A percentile compares a stretch with the other conserved stretches of the same genome.
These are phyloP conservation scores for Microplitis deprimator DNA, from an alignment of 2,888 invertebrate genomes.

Conservation along the genomic window DNA sequence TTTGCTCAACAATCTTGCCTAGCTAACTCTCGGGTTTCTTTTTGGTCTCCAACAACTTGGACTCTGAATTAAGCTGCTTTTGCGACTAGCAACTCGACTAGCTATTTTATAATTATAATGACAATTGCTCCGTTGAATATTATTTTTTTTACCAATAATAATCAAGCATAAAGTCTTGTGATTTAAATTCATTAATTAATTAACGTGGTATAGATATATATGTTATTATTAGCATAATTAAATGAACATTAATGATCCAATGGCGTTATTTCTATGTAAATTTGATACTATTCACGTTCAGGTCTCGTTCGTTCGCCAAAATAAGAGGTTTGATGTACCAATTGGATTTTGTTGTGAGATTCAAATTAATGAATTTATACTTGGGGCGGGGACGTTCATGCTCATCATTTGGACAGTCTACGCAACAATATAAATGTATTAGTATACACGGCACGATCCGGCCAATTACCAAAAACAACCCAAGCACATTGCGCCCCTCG, in stretches of 20 bases:
- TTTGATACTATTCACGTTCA: conserved; percentile 26
- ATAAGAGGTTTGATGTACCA: conserved; percentile 44
- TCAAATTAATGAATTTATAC: conserved; percentile 64
- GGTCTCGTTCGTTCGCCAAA: conserved; percentile 30
- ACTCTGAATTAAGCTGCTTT: background rate
- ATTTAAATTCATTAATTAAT: background rate
- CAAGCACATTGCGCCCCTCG: conserved; percentile 41
- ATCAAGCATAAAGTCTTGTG: background rate
- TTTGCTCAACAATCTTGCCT: conserved; percentile 24
- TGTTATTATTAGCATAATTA: conserved; percentile 13
- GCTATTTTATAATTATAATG: background rate
- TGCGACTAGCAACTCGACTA: background rate
- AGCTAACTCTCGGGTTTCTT: conserved; percentile 14
- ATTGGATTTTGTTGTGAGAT: conserved; percentile 58
- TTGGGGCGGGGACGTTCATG: conserved; percentile 46
- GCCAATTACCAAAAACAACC: conserved; percentile 63
- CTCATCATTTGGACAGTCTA: conserved; percentile 59
- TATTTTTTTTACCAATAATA: background rate
- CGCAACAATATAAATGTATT: conserved; percentile 54
- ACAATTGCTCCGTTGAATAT: no score
- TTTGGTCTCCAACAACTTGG: background rate
- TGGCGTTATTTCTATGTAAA: conserved; percentile 29
- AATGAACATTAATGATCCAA: conserved; percentile 30
- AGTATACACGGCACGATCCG: conserved; percentile 60
- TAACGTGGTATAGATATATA: background rate